Evolutionary conservation across 1,140 invertebrate species (phyloP).

Genomic region (Drosophila subobscura): DNA sequence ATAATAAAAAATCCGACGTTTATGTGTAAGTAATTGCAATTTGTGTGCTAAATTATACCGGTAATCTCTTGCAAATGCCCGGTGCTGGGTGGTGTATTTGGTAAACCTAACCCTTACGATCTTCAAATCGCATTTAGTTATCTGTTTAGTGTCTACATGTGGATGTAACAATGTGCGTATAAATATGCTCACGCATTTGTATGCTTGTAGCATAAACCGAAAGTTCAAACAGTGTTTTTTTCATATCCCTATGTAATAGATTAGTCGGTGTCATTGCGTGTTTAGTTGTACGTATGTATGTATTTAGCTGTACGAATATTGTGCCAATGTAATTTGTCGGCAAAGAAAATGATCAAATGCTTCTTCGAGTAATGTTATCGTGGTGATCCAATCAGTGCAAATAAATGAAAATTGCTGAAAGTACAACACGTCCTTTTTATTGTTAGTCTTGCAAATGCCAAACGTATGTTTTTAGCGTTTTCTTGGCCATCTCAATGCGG

Average conservation of each 20-base stretch:
- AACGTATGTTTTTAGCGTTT: too few species aligned
- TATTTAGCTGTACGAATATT: conserved; percentile 22
- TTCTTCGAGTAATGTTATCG: conserved; percentile 1
- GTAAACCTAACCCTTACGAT: too few species aligned
- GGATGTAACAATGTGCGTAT: conserved; percentile 36
- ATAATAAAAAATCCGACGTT: conserved; percentile 25
- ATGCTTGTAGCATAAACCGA: conserved; percentile 29
- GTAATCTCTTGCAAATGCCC: conserved; percentile 4
- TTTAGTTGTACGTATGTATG: conserved; percentile 11
- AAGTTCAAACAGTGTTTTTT: not conserved
- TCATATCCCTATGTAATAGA: not conserved
- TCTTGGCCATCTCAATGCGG: too few species aligned
- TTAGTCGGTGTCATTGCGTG: not conserved
- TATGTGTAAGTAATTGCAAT: conserved; percentile 26
- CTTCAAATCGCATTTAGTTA: too few species aligned
- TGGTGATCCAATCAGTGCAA: conserved; percentile 7
- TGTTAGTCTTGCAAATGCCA: too few species aligned
- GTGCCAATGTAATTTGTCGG: not conserved
- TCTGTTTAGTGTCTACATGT: conserved; percentile 10
- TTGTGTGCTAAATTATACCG: conserved; percentile 12
- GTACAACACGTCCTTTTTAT: conserved; percentile 2
- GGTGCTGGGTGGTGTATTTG: not conserved
- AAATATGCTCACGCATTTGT: conserved; percentile 46
- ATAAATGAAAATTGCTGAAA: conserved; percentile 11
- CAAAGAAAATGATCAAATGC: not conserved